phyloP scores from a whole-genome alignment of 2,888 invertebrate species.

The Drosophila hamatofila region DNA sequence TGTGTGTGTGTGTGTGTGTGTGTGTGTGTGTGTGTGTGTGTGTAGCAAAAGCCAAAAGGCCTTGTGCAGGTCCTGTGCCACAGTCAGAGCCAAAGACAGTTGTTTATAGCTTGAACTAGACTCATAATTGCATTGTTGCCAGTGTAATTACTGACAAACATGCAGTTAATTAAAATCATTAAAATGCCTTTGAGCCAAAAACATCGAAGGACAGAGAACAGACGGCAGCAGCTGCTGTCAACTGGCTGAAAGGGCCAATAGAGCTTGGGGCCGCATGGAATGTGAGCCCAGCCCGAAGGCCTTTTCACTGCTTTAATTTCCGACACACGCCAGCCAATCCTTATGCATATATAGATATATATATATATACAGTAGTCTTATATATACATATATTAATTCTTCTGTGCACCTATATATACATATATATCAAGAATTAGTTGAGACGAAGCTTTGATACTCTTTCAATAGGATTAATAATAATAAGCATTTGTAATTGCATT shows the following conservation, averaged over 20 bases:
- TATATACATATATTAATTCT: neutral
- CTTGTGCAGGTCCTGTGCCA: constrained; percentile 31
- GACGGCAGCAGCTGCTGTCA: constrained; percentile 27
- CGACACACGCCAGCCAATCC: constrained; percentile 55
- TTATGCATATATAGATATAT: constrained; percentile 4
- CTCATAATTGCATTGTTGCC: constrained; percentile 79
- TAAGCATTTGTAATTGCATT: neutral
- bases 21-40: constrained; percentile 29
- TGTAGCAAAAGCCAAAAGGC: constrained; percentile 50
- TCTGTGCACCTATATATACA: neutral
- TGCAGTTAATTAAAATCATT: constrained; percentile 79
- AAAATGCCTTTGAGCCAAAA: constrained; percentile 74
- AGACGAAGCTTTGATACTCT: constrained; percentile 1
- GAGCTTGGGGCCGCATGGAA: constrained; percentile 13
- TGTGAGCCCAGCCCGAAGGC: constrained; percentile 16
- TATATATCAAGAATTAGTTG: neutral
- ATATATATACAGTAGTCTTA: neutral
- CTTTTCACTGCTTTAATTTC: constrained; percentile 65
- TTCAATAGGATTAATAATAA: neutral
- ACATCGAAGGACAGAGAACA: constrained; percentile 25
- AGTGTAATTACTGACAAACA: constrained; percentile 77
- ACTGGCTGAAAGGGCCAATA: constrained; percentile 22
- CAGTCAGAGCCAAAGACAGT: constrained; percentile 24
- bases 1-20: constrained; percentile 53
- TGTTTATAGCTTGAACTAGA: constrained; percentile 68